These are phyloP conservation scores for Caenorhabditis uteleia DNA, from an alignment of 2,888 invertebrate genomes.

Conservation along the genomic window DNA sequence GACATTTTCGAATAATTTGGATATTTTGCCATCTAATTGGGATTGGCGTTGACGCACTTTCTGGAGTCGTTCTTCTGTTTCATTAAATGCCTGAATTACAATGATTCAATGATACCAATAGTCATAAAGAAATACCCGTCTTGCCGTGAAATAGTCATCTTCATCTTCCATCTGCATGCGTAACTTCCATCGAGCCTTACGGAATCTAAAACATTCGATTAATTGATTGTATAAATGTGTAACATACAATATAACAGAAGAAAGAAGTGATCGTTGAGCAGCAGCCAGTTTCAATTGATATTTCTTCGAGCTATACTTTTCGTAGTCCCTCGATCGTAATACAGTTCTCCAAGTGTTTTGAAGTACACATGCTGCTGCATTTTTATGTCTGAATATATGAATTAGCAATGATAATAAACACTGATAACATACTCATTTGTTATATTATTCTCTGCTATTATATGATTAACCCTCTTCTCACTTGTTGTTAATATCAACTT, in stretches of 20 bases:
- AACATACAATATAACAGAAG: constrained; percentile 48
- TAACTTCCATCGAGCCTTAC: constrained; percentile 58
- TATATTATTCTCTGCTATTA: constrained; percentile 74
- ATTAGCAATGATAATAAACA: background rate
- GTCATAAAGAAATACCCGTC: constrained; percentile 34
- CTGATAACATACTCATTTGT: constrained; percentile 33
- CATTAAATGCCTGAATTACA: constrained; percentile 56
- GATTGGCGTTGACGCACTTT: constrained; percentile 52
- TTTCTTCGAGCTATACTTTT: constrained; percentile 81
- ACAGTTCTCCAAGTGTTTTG: constrained; percentile 86
- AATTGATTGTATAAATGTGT: background rate
- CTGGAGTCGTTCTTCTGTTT: constrained; percentile 62
- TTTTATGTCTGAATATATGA: constrained; percentile 76
- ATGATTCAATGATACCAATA: background rate
- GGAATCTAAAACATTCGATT: constrained; percentile 48
- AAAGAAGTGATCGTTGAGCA: constrained; percentile 56
- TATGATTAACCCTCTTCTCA: constrained; percentile 99
- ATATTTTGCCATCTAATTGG: constrained; percentile 48
- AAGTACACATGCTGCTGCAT: constrained; percentile 97
- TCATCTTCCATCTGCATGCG: constrained; percentile 63
- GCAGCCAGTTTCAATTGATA: constrained; percentile 73
- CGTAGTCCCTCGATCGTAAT: constrained; percentile 38
- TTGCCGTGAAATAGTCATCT: constrained; percentile 62
- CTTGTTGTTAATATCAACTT: constrained; percentile 97
- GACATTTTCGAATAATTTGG: constrained; percentile 49